Evolutionary conservation across 2,888 invertebrate species (phyloP), one percentile per base, ranked within the genome.

Genomic region (Deladenus siricidicola): DNA sequence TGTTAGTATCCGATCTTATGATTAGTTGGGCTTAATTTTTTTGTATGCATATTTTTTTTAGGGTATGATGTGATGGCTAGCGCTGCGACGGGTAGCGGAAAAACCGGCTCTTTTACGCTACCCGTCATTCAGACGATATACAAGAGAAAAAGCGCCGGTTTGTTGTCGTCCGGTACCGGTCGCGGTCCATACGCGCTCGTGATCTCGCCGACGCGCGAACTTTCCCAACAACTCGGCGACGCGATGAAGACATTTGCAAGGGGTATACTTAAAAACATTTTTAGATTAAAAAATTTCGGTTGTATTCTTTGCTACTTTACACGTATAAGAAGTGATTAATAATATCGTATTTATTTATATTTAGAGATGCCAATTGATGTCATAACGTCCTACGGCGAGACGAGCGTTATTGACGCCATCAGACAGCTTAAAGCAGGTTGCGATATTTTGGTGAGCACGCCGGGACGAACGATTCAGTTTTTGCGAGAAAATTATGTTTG

Each of bases 81-180:
- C 43, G 60, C 60, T 24, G 50, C 59, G 39, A 60, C 60, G 28
- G 60, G 60, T 39, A 60, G 43, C 39, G 60, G 60, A 8, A 60
- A 60, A 45, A 47, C 54, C 19, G 54, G 39, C 8, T 8, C 54
- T 19, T 54, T 58, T 58, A 30, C 48, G 6, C 48, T 57, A n/a
- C 57, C 57, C 19, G 50, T 57, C 44, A 57, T 57, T 50, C 57
- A 57, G 34, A 17, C 39, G 14, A 17, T 57, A 23, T 39, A 57
- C 23, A 14, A 34, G 39, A 6, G 14, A 34, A 34, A 34, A 14
- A 10, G 8, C 8, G 8, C 8, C 6, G 39, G 39, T 14, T 10
- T 14, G 39, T 34, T 34, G 39, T 10, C 14, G 39, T 6, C 8
- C 39, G 39, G 39, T 10, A 14, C 39, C 8, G 39, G 39, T 10